Conservation (phyloP, 2,113 vertebrate genomes). For the Ochotona princeps region DNA sequence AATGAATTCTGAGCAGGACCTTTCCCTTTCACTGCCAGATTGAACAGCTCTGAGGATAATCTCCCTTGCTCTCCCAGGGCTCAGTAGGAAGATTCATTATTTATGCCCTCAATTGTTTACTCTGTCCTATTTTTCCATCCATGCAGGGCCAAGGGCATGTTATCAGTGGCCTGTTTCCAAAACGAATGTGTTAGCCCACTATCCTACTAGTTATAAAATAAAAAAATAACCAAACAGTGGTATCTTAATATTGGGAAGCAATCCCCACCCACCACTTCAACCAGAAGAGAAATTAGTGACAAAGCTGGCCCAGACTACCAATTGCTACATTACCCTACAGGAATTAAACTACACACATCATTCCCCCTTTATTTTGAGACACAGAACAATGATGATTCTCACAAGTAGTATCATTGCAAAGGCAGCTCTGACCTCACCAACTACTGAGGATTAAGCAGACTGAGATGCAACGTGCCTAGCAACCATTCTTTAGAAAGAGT, state of each 20-base stretch:
- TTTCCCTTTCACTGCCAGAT: conserved; percentile 70
- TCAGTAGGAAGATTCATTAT: conserved; percentile 69
- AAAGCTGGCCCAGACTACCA: conserved; percentile 74
- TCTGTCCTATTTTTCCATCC: conserved; percentile 69
- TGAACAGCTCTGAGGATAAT: conserved; percentile 73
- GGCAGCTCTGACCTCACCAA: conserved; percentile 84
- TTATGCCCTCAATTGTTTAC: conserved; percentile 74
- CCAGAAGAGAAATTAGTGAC: conserved; percentile 58
- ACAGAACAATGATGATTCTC: conserved; percentile 80
- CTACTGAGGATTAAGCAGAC: conserved; percentile 91
- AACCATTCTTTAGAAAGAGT: conserved; percentile 90
- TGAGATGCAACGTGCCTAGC: conserved; percentile 91
- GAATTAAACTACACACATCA: conserved; percentile 56
- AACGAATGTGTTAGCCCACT: conserved; percentile 55
- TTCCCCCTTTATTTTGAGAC: conserved; percentile 65
- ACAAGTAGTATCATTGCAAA: conserved; percentile 80
- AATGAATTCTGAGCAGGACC: conserved; percentile 76
- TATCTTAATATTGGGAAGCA: conserved; percentile 53
- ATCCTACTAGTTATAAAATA: conserved; percentile 64
- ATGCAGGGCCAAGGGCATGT: conserved; percentile 58
- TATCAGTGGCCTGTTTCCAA: conserved; percentile 74
- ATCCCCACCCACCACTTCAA: background rate
- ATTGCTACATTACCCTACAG: conserved; percentile 49
- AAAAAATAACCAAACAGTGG: conserved; percentile 53
- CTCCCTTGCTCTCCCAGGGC: conserved; percentile 67